Evolutionary conservation across 1,140 invertebrate species (phyloP).

Genomic region (Acyrthosiphon pisum): DNA sequence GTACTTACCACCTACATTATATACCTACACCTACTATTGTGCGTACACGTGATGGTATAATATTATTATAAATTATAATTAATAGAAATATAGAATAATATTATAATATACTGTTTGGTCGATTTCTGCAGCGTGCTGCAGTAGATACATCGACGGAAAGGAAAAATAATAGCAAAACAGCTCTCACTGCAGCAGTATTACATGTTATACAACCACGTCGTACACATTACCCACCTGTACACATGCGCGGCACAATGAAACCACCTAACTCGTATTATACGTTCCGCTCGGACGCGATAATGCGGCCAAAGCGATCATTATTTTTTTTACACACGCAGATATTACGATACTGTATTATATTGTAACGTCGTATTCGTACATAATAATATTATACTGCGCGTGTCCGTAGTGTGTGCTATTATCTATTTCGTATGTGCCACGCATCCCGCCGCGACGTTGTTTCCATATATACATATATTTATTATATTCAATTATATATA

Average conservation of each 20-base stretch:
- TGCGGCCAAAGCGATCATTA: background rate
- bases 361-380: background rate
- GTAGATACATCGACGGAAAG: background rate
- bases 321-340: background rate
- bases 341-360: background rate
- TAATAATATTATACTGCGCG: background rate
- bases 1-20: no score
- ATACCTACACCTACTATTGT: no score
- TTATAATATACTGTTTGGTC: no score
- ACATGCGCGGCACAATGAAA: background rate
- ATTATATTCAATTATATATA: no score
- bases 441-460: background rate
- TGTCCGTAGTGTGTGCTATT: background rate
- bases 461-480: no score
- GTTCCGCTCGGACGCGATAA: background rate
- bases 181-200: background rate
- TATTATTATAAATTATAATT: background rate
- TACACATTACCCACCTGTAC: background rate
- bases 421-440: background rate
- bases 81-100: background rate
- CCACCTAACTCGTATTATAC: background rate
- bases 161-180: background rate
- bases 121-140: background rate
- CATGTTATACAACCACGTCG: constrained; percentile 7
- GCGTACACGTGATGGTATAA: no score